Base-by-base conservation (phyloP, 2,888 invertebrate genomes). In the Hirtodrosophila confusa region DNA sequence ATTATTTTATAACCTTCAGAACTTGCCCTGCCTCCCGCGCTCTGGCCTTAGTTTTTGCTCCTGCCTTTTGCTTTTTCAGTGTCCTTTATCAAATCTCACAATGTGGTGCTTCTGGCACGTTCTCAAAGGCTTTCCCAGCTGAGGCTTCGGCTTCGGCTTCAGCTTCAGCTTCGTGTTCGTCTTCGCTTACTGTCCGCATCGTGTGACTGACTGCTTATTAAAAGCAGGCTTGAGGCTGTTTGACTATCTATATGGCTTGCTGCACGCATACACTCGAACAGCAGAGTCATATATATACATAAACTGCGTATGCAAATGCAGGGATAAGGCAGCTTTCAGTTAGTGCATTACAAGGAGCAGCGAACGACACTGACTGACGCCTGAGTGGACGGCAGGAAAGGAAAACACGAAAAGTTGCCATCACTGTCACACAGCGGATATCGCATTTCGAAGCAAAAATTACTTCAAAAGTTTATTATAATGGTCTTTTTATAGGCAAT, bases 61-160 rank as follows among this genome's bases (percentile, higher is more conserved):
- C 41, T n/a, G 51, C 51, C 23, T 33, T 44, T 17, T 54, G 17
- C 29, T 58, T 39, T 24, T 64, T 29, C 54, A 43, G 36, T 37
- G 33, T 47, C 57, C 55, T 73, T 76, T 80, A 78, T 79, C 63
- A 80, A 76, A 76, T 78, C 65, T 80, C 55, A 74, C 76, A 74
- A 48, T 78, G 65, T 64, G 72, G 66, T 78, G 80, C 80, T 83
- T 58, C 53, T 78, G 84, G 80, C 84, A 80, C 75, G 77, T 67
- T 82, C 47, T 61, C 43, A 63, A 74, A 68, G 60, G 63, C 61
- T 63, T 35, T 62, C 23, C 41, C 62, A 24, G 29, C 44, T 35
- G 12, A 45, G 35, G 24, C 33, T 65, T 17, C 2, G 17, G 17
- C 17, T 17, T 17, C 17, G 17, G 1, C 17, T 17, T 17, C 17